Percentiles rank a stretch among this genome's conserved stretches.
phyloP scores from a whole-genome alignment of 1,140 invertebrate species.

The Neuroterus valhalla region DNA sequence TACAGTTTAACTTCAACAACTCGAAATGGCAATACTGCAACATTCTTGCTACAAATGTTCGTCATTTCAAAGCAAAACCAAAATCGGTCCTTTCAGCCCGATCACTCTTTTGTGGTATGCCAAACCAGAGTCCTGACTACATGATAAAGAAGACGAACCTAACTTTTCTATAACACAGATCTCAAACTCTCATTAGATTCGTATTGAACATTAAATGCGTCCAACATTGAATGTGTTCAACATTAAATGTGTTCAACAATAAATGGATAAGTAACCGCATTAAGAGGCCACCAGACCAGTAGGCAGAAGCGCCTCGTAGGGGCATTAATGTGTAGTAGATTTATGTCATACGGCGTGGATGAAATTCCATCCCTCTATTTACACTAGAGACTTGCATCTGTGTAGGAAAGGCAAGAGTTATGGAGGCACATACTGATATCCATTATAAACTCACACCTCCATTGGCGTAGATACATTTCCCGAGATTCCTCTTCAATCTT shows the following conservation, averaged over 20 bases:
- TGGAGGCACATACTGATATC: constrained; percentile 63
- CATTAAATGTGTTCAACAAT: background rate
- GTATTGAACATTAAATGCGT: too few relatives aligned
- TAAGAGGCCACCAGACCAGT: constrained; percentile 43
- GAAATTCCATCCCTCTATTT: constrained; percentile 59
- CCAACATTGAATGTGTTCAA: too few relatives aligned
- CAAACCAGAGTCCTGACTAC: too few relatives aligned
- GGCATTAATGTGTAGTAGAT: constrained; percentile 64
- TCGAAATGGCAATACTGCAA: constrained; percentile 35
- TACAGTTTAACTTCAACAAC: constrained; percentile 54
- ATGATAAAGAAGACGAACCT: too few relatives aligned
- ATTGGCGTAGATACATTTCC: background rate
- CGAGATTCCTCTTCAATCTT: background rate
- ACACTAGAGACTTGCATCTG: constrained; percentile 27
- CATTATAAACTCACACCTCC: constrained; percentile 57
- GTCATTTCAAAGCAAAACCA: too few relatives aligned
- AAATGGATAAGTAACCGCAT: constrained; percentile 44
- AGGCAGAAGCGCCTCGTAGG: constrained; percentile 36
- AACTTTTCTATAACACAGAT: too few relatives aligned
- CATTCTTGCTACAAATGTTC: background rate
- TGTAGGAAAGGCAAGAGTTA: constrained; percentile 63
- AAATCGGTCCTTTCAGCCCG: too few relatives aligned
- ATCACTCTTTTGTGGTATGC: too few relatives aligned
- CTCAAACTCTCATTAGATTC: too few relatives aligned
- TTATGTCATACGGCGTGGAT: constrained; percentile 60